Base-by-base conservation (phyloP, 1,140 invertebrate species). In the Hyles euphorbiae region DNA sequence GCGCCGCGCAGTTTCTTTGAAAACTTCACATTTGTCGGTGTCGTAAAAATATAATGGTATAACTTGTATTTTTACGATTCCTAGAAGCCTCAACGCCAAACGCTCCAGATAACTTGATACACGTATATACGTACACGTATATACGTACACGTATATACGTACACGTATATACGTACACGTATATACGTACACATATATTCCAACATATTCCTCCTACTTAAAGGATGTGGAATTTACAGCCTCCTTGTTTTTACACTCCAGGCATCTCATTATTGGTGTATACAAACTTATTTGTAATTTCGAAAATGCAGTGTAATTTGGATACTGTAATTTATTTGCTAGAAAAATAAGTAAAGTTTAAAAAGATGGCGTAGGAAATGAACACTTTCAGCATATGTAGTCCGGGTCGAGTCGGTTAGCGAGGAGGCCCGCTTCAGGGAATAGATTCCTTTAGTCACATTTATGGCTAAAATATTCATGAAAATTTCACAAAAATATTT, bases 401-500 rank as follows among this genome's bases (percentile, higher is more conserved):
- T 54, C 36, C 45, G 45, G 11, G 10, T 12, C 22, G 12, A 34
- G 46, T 32, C 49, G 45, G n/a, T 44, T 43, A 46, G 48, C 45
- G 36, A 52, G 33, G 33, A 49, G 60, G 63, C 55, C 71, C 71
- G 70, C 73, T 65, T 78, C 73, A 69, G 70, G 73, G 76, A 77
- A 81, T 84, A 85, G 78, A 81, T 87, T 85, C 74, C 81, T 80
- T 83, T 84, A 87, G 78, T 78, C 82, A 85, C 84, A 83, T 84
- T 85, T 85, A 87, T 87, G 78, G 82, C 84, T 87, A 87, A 87
- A 85, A 85, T 87, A 87, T 87, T 87, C 84, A 87, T 87, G 82
- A 82, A 87, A 84, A 63, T 83, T 83, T 81, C 78, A 75, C 79
- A 82, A 87, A 84, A 87, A 87, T 87, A 83, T 85, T 77, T 82